These are phyloP conservation scores for Drosophila auraria DNA, from an alignment of 1,140 invertebrate species.

Conservation along the genomic window DNA sequence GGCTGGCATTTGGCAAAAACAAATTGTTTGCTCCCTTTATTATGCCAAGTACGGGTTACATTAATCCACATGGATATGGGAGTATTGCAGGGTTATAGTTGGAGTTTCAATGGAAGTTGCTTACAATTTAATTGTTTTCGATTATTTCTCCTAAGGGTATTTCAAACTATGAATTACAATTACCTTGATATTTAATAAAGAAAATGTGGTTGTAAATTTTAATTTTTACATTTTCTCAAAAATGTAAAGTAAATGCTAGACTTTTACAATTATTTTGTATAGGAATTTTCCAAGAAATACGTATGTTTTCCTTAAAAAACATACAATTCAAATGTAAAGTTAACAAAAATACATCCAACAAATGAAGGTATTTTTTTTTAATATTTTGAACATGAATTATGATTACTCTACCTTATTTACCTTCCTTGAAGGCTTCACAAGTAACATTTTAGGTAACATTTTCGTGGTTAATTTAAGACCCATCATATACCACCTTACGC, in stretches of 20 bases:
- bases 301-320: not conserved
- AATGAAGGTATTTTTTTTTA: not conserved
- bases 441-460: not conserved
- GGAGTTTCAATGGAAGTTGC: not conserved
- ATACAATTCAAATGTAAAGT: not conserved
- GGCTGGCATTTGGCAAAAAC: conserved; percentile 25
- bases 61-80: not conserved
- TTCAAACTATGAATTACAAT: not conserved
- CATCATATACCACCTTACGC: not conserved
- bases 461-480: not conserved
- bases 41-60: not conserved
- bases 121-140: not conserved
- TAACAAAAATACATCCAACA: not conserved
- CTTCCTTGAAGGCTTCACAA: no score
- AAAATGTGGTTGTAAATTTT: no score
- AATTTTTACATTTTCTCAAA: no score
- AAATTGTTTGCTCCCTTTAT: conserved; percentile 6
- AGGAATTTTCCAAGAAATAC: no score
- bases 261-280: not conserved
- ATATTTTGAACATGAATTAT: not conserved
- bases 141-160: not conserved
- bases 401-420: not conserved
- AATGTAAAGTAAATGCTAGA: no score
- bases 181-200: no score
- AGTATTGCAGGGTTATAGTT: not conserved